Evolutionary conservation across 2,797 vertebrate species (phyloP).

Genomic region (Clarias fuscus): DNA sequence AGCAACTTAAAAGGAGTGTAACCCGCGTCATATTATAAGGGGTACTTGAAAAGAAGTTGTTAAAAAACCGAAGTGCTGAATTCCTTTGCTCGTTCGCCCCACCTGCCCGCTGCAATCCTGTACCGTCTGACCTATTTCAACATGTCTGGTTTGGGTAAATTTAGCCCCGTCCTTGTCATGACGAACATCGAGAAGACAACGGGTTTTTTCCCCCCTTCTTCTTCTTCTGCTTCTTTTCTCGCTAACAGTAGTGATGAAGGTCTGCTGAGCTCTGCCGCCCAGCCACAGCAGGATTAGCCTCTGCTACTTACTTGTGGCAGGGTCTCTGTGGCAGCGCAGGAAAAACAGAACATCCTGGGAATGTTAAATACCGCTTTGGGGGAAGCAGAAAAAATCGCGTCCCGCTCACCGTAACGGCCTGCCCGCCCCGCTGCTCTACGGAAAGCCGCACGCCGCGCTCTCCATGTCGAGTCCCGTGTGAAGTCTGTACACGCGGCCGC

Average conservation of each 20-base stretch:
- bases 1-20: constrained; percentile 14
- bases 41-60: constrained; percentile 1
- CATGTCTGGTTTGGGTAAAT: constrained; percentile 50
- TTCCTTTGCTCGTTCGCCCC: constrained; percentile 15
- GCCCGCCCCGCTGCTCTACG: constrained; percentile 34
- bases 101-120: constrained; percentile 45
- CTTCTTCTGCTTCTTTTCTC: neutral
- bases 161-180: constrained; percentile 42
- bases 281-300: neutral
- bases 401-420: constrained; percentile 57
- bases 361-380: constrained; percentile 38
- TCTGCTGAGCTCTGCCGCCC: neutral
- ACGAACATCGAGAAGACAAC: constrained; percentile 29
- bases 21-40: neutral
- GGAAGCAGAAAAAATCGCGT: constrained; percentile 38
- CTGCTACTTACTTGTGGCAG: neutral
- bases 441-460: constrained; percentile 60
- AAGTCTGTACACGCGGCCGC: constrained; percentile 47
- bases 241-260: constrained; percentile 10
- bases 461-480: constrained; percentile 60
- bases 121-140: constrained; percentile 68
- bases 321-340: constrained; percentile 4
- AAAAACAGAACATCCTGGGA: constrained; percentile 2
- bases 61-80: constrained; percentile 28
- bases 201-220: neutral